Conservation (phyloP, 2,113 vertebrate genomes). For the Hippocampus guttulatus region DNA sequence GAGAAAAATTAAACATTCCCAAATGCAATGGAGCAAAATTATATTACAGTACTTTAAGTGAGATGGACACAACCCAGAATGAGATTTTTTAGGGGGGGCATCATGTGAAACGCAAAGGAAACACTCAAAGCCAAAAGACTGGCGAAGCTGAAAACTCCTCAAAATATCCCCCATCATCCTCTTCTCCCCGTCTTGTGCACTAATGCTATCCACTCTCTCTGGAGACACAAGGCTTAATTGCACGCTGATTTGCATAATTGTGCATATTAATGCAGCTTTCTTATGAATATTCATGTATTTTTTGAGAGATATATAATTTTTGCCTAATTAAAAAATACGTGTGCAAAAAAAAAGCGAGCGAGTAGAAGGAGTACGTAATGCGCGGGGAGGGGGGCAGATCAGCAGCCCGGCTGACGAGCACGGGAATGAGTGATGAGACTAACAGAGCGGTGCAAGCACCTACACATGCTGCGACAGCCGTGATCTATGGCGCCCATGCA, state of each 20-base stretch:
- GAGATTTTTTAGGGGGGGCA: slow-evolving; percentile 27
- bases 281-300: slow-evolving; percentile 90
- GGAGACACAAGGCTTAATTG: slow-evolving; percentile 88
- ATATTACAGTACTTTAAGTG: slow-evolving; percentile 17
- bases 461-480: slow-evolving; percentile 73
- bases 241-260: slow-evolving; percentile 93
- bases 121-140: slow-evolving; percentile 68
- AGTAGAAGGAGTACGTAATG: not conserved
- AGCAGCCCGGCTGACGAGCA: slow-evolving; percentile 68
- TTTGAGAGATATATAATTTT: slow-evolving; percentile 64
- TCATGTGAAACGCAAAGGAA: slow-evolving; percentile 53
- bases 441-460: slow-evolving; percentile 78
- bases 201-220: slow-evolving; percentile 78
- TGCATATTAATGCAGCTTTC: slow-evolving; percentile 88
- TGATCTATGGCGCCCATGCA: slow-evolving; percentile 76
- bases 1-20: slow-evolving; percentile 41
- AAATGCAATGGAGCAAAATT: slow-evolving; percentile 32
- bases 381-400: slow-evolving; percentile 55
- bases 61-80: slow-evolving; percentile 9
- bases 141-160: slow-evolving; percentile 73
- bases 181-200: slow-evolving; percentile 74
- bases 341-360: slow-evolving; percentile 66
- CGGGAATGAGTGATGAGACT: slow-evolving; percentile 77
- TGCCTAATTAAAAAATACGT: slow-evolving; percentile 87
- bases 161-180: slow-evolving; percentile 74